These are phyloP conservation scores for Clarias macrocephalus DNA, from an alignment of 2,113 vertebrate species.

Conservation along the genomic window DNA sequence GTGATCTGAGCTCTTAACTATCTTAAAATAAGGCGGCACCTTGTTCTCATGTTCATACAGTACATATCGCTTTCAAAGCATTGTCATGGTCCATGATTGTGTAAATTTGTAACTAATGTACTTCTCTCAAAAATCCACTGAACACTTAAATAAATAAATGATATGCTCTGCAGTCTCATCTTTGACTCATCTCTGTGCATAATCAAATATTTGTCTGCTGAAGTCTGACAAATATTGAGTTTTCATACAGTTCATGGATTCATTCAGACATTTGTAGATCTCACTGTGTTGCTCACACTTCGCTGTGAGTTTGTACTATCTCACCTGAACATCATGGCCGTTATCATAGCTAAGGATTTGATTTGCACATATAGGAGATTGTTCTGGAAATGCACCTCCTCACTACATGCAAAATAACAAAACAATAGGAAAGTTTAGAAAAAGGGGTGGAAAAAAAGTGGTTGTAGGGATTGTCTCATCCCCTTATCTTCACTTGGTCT, in stretches of 20 bases:
- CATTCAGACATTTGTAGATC: background rate
- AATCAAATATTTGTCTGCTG: slow-evolving; percentile 35
- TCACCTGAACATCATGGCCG: background rate
- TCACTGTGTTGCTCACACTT: background rate
- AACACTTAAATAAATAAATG: slow-evolving; percentile 3
- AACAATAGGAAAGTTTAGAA: background rate
- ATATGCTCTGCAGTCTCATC: slow-evolving; percentile 11
- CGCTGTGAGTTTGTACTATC: background rate
- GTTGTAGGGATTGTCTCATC: background rate
- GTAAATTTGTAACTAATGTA: background rate
- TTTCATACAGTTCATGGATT: background rate
- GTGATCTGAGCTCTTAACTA: background rate
- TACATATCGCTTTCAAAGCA: background rate
- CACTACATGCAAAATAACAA: background rate
- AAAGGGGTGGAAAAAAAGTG: background rate
- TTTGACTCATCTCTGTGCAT: slow-evolving; percentile 31
- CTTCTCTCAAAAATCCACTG: background rate
- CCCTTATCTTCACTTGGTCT: background rate
- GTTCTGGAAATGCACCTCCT: background rate
- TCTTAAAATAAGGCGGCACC: background rate
- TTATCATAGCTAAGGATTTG: background rate
- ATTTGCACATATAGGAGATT: background rate
- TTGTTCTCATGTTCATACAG: background rate
- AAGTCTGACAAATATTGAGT: slow-evolving; percentile 12
- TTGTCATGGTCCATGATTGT: slow-evolving; percentile 11